Evolutionary conservation across 2,888 invertebrate genomes (phyloP), one percentile per base, ranked within the genome.

Genomic region (Tinea trinotella): DNA sequence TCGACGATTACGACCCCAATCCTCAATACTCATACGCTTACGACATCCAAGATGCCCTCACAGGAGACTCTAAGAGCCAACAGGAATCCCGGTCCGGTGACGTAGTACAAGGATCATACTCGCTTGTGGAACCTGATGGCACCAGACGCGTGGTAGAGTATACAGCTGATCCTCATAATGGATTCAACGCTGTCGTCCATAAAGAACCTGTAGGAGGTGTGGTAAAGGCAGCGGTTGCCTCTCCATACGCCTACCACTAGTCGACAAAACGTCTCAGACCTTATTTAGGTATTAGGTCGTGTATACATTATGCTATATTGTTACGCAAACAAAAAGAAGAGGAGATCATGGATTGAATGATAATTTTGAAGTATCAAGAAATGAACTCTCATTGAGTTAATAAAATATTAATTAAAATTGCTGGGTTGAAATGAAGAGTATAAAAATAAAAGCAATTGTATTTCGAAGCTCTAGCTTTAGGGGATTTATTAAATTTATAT

Each of bases 1-100:
- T 88, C 6, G 87, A 87, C 13, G 88, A 88, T 40, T 88, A 87
- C 66, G 89, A 89, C 62, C 88, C 89, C 1, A 87, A 89, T 64
- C 91, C 91, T 5, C 90, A 90, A 69, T 91, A 91, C 66, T 89
- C 89, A 20, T 91, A 89, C 71, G 90, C 90, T 35, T 91, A 91
- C 66, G 90, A 90, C 61, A 90, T 91, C 58, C 89, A 91, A 65
- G 91, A 91, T 68, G 86, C 88, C 52, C 64, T 91, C 18, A 91
- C 91, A 59, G 91, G 91, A 60, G 85, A 86, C 60, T 82, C 80
- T 2, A 85, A 86, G 72, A 84, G 71, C 66, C 84, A 85, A 59
- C 84, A 85, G 55, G 85, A 88, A 65, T 67, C 80, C 40, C 82
- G 90, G 10, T 88, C 87, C 50, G 90, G 90, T 0, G 90, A 90